Percentiles rank a stretch among this genome's conserved stretches.
phyloP scores from a whole-genome alignment of 2,888 invertebrate genomes.

The Choreutis nemorana region DNA sequence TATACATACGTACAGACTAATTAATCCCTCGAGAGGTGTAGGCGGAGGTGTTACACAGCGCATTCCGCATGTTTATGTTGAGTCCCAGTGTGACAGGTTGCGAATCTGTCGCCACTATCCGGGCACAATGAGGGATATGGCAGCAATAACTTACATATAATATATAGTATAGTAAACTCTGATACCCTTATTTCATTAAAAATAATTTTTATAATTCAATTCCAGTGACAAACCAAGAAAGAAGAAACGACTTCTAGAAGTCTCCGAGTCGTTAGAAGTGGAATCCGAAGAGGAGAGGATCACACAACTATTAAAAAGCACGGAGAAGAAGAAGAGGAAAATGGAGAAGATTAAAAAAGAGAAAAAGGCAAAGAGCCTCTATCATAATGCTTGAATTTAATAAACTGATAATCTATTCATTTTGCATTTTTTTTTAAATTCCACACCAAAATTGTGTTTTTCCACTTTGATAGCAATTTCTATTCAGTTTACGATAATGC shows the following conservation, averaged over 20 bases:
- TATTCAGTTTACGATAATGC: too few relatives aligned
- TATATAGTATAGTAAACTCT: too few relatives aligned
- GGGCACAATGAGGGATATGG: too few relatives aligned
- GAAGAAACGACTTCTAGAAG: slow-evolving; percentile 13
- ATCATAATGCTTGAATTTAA: slow-evolving; percentile 47
- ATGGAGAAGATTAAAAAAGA: slow-evolving; percentile 40
- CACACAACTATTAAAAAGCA: slow-evolving; percentile 42
- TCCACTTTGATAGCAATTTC: too few relatives aligned
- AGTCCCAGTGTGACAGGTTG: too few relatives aligned
- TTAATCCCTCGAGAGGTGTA: too few relatives aligned
- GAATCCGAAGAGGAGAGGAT: slow-evolving; percentile 35
- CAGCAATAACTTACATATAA: too few relatives aligned
- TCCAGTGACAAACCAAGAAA: slow-evolving; percentile 27
- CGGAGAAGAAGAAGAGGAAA: slow-evolving; percentile 47
- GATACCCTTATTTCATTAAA: slow-evolving; percentile 1
- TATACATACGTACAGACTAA: too few relatives aligned
- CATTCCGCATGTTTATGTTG: too few relatives aligned
- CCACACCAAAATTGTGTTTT: neutral
- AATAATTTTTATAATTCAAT: slow-evolving; percentile 5
- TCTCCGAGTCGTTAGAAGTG: slow-evolving; percentile 14
- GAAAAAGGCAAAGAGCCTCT: slow-evolving; percentile 52
- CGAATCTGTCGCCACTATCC: too few relatives aligned
- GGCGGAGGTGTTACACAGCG: too few relatives aligned
- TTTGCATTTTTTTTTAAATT: neutral
- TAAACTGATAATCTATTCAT: neutral